phyloP scores from a whole-genome alignment of 2,888 invertebrate species.

The Orgyia antiqua region DNA sequence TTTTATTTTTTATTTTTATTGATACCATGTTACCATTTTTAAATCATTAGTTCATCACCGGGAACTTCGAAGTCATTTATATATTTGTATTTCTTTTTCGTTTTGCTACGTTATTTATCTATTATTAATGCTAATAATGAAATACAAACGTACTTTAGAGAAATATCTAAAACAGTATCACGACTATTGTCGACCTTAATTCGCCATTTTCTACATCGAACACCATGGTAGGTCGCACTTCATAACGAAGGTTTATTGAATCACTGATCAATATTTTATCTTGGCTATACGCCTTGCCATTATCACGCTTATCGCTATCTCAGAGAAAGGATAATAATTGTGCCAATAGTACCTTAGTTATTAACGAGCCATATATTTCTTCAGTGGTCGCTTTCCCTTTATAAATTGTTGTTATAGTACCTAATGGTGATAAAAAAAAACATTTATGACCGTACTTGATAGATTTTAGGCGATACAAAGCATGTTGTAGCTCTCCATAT shows the following conservation, averaged over 20 bases:
- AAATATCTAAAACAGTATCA: constrained; percentile 15
- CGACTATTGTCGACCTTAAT: constrained; percentile 42
- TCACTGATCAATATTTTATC: constrained; percentile 50
- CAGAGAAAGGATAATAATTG: constrained; percentile 33
- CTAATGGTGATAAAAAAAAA: no score
- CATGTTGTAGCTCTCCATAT: no score
- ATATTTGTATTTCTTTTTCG: no score
- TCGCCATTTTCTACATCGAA: constrained; percentile 32
- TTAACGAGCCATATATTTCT: constrained; percentile 13
- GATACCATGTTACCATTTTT: no score
- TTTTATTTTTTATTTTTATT: no score
- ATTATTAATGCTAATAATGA: no score
- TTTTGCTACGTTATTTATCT: no score
- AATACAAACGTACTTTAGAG: constrained; percentile 7
- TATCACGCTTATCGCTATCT: constrained; percentile 33
- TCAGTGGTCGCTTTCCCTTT: constrained; percentile 8
- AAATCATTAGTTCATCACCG: no score
- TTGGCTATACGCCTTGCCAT: constrained; percentile 20
- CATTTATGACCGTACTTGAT: no score
- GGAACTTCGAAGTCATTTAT: no score
- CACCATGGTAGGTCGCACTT: constrained; percentile 26
- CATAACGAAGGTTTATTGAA: constrained; percentile 44
- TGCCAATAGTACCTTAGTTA: constrained; percentile 19
- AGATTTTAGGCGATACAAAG: no score
- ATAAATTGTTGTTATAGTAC: constrained; percentile 5